Conservation (phyloP, 2,797 vertebrate genomes). For the Spinibarbus caldwelli region DNA sequence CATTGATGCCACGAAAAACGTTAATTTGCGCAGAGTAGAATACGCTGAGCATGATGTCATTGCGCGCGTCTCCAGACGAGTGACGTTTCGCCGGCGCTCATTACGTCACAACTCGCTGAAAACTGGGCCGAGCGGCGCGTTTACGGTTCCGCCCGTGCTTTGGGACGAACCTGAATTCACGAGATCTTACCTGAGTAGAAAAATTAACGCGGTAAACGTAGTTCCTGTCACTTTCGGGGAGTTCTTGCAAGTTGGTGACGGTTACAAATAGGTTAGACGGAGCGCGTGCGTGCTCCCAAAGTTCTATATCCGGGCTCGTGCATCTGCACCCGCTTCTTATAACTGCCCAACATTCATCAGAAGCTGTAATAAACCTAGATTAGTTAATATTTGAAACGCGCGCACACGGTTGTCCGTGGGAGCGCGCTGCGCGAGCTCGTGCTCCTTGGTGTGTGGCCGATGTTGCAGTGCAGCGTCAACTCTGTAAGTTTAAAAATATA, state of each 20-base stretch:
- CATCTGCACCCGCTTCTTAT: neutral
- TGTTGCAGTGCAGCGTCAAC: neutral
- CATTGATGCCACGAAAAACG: neutral
- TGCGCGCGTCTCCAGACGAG: neutral
- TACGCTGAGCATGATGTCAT: too few species aligned
- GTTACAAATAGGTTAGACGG: neutral
- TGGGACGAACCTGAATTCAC: neutral
- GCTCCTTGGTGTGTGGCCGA: neutral
- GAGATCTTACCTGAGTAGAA: too few species aligned
- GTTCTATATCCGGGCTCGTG: neutral
- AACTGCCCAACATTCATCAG: neutral
- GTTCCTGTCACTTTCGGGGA: neutral
- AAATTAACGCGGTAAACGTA: too few species aligned
- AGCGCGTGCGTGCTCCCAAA: neutral
- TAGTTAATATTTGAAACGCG: neutral
- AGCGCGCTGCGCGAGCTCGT: constrained; percentile 16
- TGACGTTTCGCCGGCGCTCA: neutral
- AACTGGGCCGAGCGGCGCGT: neutral
- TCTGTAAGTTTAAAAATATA: neutral
- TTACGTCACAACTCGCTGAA: constrained; percentile 11
- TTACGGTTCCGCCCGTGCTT: neutral
- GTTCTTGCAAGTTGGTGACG: neutral
- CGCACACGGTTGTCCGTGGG: neutral
- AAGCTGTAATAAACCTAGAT: neutral
- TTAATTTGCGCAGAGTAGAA: neutral